Conservation (phyloP, 92 coral and sea anemone genomes). For the Porites cylindrica region DNA sequence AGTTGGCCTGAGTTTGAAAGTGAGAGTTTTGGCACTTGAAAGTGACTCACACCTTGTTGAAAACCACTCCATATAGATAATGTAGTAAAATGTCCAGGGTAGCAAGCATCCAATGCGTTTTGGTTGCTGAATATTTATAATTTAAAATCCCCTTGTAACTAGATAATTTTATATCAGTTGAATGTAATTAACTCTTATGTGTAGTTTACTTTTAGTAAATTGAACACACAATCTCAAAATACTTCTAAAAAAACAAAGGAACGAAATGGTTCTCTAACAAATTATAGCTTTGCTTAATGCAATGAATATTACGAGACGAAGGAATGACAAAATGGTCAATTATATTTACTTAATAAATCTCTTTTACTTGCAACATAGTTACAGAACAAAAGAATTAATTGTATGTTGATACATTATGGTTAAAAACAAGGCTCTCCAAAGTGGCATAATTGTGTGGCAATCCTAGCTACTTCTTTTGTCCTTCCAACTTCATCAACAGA, state of each 20-base stretch:
- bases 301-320: no score
- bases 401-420: not conserved
- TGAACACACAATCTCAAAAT: not conserved
- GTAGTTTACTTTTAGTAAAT: no score
- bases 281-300: no score
- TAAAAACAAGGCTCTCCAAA: not conserved
- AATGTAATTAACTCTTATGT: not conserved
- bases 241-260: not conserved
- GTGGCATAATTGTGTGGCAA: slow-evolving; percentile 9
- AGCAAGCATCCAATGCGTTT: not conserved
- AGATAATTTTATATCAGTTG: not conserved
- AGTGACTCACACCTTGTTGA: no score
- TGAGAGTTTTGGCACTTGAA: no score
- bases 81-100: not conserved
- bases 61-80: no score
- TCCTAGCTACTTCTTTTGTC: not conserved
- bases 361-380: not conserved
- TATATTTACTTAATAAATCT: not conserved
- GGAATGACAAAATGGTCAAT: not conserved
- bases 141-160: not conserved
- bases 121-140: no score
- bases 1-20: no score
- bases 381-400: not conserved
- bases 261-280: not conserved
- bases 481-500: not conserved